Base-by-base conservation (phyloP, 2,888 invertebrate genomes). In the Unio pictorum region DNA sequence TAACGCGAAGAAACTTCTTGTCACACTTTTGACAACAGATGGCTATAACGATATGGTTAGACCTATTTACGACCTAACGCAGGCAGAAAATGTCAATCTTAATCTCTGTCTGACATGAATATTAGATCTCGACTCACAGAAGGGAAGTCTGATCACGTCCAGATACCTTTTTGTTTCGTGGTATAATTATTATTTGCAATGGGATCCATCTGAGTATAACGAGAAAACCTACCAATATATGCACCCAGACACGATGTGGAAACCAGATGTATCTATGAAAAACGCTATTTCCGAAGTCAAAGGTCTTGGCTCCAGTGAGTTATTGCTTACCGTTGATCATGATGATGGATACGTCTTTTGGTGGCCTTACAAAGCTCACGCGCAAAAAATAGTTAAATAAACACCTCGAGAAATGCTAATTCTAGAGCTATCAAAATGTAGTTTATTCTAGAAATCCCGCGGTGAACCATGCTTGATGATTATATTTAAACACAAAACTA, bases 61-160 rank as follows among this genome's bases (percentile, higher is more conserved):
- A 64, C 73, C 73, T n/a, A 34, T 62, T n/a, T 45, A 57, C 26
- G 63, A 70, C 62, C 68, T 70, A 54, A 64, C 20, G 28, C 4
- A 18, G 26, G 4, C 63, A 66, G 17, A 64, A 71, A 72, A 64
- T 28, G 73, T 75, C 6, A 68, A 72, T 45, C 60, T 75, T 0
- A 71, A 58, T 30, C 67, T 75, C 4, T 65, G 67, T 55, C 55
- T 75, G 26, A 59, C 69, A 26, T 18, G 60, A 15, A 73, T 75
- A 30, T 68, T 72, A 55, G 68, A 66, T 18, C 57, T 75, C 3
- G 63, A 68, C 26, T 72, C 70, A 55, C 64, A 64, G 4, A 67
- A 72, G 54, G 75, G 72, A 61, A 68, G 67, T 2, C 54, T 75
- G 55, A 70, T 72, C 59, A 71, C 72, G 4, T 72, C 72, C 5